Evolutionary conservation across 1,140 invertebrate species (phyloP).

Genomic region (Aphelenchoides besseyi): DNA sequence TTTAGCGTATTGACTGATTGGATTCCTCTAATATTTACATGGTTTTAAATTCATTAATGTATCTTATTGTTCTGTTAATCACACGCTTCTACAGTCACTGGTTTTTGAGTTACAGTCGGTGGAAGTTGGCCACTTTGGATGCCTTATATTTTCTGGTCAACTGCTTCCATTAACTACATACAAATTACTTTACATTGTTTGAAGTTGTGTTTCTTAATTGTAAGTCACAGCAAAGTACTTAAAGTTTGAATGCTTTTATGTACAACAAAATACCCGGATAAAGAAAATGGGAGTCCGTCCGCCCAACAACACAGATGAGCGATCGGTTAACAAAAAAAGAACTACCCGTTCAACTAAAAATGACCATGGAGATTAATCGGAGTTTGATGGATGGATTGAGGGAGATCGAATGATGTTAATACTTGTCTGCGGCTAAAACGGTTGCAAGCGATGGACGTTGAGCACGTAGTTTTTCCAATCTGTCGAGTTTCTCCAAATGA

Average conservation of each 20-base stretch:
- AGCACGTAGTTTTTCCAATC: background rate
- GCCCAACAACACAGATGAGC: background rate
- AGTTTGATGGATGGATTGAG: background rate
- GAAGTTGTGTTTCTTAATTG: too few species aligned
- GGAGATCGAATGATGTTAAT: background rate
- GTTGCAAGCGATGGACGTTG: background rate
- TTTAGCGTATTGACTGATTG: too few species aligned
- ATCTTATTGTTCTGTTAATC: too few species aligned
- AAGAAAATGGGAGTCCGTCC: background rate
- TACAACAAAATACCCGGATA: background rate
- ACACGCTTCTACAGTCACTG: too few species aligned
- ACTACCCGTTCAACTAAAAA: background rate
- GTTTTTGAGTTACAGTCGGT: too few species aligned
- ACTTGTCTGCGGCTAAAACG: background rate
- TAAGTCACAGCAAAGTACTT: too few species aligned
- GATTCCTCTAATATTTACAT: too few species aligned
- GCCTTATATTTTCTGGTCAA: too few species aligned
- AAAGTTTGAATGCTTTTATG: background rate
- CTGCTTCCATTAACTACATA: too few species aligned
- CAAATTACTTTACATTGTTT: too few species aligned
- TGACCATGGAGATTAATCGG: background rate
- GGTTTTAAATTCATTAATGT: too few species aligned
- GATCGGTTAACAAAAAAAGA: background rate
- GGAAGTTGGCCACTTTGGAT: too few species aligned
- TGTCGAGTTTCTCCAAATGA: background rate